phyloP scores from a whole-genome alignment of 1,140 invertebrate species.

The Agrilus planipennis region DNA sequence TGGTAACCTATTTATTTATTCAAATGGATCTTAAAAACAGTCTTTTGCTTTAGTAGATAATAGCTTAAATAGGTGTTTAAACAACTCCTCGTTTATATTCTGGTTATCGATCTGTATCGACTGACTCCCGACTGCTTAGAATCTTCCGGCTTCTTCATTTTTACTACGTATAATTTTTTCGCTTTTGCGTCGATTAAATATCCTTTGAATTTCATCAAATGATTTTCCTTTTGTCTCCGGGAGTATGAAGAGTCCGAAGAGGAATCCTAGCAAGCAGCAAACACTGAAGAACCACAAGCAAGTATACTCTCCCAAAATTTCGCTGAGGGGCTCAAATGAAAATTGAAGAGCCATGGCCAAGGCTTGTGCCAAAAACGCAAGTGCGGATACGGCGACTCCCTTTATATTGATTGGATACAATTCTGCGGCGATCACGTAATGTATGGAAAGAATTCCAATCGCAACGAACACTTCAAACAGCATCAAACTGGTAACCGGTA shows the following conservation, averaged over 20 bases:
- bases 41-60: no score
- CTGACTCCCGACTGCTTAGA: no score
- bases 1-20: no score
- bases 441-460: slow-evolving; percentile 57
- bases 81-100: no score
- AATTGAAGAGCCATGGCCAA: slow-evolving; percentile 60
- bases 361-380: slow-evolving; percentile 51
- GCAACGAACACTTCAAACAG: slow-evolving; percentile 54
- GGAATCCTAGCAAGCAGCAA: slow-evolving; percentile 40
- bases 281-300: slow-evolving; percentile 43
- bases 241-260: slow-evolving; percentile 48
- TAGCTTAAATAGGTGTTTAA: no score
- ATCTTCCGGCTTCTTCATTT: no score
- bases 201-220: slow-evolving; percentile 1
- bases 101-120: no score
- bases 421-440: slow-evolving; percentile 57
- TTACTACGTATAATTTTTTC: no score
- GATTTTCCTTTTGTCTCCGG: slow-evolving; percentile 61
- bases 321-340: slow-evolving; percentile 46
- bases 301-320: slow-evolving; percentile 40
- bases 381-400: slow-evolving; percentile 51
- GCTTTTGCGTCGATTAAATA: no score
- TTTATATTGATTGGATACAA: slow-evolving; percentile 57
- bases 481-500: slow-evolving; percentile 51
- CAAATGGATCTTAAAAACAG: no score